phyloP scores from a whole-genome alignment of 2,797 vertebrate genomes.

The Natrix natrix region DNA sequence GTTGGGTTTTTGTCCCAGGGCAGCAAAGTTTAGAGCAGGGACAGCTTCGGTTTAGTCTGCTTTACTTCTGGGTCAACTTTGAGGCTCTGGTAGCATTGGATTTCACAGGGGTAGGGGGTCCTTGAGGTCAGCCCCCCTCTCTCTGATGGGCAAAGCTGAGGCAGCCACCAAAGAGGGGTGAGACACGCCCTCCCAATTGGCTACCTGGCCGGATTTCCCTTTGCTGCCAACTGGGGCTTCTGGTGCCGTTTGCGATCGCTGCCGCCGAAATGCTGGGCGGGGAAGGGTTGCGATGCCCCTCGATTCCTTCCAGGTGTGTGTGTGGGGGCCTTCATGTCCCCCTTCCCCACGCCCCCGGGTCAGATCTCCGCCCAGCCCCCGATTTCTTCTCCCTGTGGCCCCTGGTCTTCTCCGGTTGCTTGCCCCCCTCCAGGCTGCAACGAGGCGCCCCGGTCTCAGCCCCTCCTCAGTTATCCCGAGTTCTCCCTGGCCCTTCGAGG shows the following conservation, averaged over 20 bases:
- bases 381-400: background rate
- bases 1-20: background rate
- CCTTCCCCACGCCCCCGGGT: too few species aligned
- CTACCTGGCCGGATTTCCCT: background rate
- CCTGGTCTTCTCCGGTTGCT: background rate
- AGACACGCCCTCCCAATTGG: background rate
- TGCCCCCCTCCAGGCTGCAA: background rate
- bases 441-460: background rate
- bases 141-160: background rate
- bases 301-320: background rate
- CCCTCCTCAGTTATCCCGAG: background rate
- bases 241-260: background rate
- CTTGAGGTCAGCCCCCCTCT: background rate
- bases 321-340: background rate
- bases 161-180: background rate
- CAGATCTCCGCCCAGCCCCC: background rate
- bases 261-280: background rate
- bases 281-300: background rate
- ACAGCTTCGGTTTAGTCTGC: background rate
- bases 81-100: background rate
- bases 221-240: background rate
- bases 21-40: background rate
- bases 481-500: background rate
- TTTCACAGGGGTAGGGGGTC: background rate
- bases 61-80: background rate